Evolutionary conservation across 2,888 invertebrate species (phyloP).

Genomic region (Lithodes maja): DNA sequence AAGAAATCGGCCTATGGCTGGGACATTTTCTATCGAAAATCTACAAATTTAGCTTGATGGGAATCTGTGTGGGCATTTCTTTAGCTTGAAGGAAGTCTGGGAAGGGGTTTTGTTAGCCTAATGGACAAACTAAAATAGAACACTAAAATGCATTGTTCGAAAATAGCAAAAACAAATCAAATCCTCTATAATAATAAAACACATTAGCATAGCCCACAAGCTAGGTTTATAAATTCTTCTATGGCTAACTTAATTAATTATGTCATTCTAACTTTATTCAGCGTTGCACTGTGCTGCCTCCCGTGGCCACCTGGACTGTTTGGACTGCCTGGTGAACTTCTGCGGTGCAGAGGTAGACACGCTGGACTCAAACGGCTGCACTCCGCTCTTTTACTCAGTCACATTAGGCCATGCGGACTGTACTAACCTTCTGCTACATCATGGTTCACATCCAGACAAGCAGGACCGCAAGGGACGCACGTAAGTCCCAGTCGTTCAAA

Average conservation of each 20-base stretch:
- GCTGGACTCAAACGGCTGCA: slow-evolving; percentile 95
- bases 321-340: slow-evolving; percentile 89
- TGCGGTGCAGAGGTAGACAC: slow-evolving; percentile 93
- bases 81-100: no score
- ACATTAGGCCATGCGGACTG: slow-evolving; percentile 97
- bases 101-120: no score
- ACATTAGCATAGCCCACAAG: no score
- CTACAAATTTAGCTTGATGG: no score
- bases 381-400: slow-evolving; percentile 96
- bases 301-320: slow-evolving; percentile 93
- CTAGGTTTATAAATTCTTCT: no score
- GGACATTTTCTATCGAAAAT: no score
- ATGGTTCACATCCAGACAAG: slow-evolving; percentile 92
- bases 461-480: slow-evolving; percentile 95
- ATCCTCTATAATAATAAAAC: no score
- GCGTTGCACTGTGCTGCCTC: slow-evolving; percentile 98
- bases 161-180: no score
- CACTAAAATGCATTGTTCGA: no score
- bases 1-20: no score
- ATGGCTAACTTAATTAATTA: neutral
- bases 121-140: no score
- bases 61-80: no score
- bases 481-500: slow-evolving; percentile 74
- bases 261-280: slow-evolving; percentile 67
- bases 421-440: slow-evolving; percentile 89